Base-by-base conservation (phyloP, 1,140 invertebrate genomes). In the Drosophila tropicalis region DNA sequence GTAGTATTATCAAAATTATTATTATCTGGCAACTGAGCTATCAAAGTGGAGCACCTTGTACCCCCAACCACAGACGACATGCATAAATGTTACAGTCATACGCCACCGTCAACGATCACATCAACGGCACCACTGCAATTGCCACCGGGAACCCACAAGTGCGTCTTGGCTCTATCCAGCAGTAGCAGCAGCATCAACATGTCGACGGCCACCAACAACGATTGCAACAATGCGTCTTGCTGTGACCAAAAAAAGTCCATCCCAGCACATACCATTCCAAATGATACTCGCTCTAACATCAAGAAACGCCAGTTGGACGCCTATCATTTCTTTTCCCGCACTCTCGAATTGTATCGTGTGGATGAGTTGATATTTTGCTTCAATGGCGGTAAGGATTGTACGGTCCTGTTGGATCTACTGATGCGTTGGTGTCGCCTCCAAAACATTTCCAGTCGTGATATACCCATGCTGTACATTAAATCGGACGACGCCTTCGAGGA, bases 351-450 rank as follows among this genome's bases (percentile, higher is more conserved):
- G 55, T 97, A 95, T 82, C 92, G 93, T 40, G 70, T 94, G 19
- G 94, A 96, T 72, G 95, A 97, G 92, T 91, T 98, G 54, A 97
- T 97, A 87, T 86, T 99, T 36, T 96, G 97, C 64, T 99, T 99
- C 87, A 99, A 99, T 92, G 98, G 98, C 29, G 98, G 98, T 6
- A 99, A 99, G 93, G 98, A 99, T 93, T 99, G 98, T 91, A 98
- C 97, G 2, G 97, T 96, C 1, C 93, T 99, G 15, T 93, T 99
- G 62, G 96, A 99, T 92, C 91, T 99, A 29, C 19, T 91, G 15
- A 89, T 89, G 81, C 63, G 77, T 2, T 89, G 72, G 40, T 82
- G 79, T 3, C 73, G 69, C 5, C 55, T 63, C 13, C 55, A 78
- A 17, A 55, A 56, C n/a, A 78, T 91, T 25, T 60, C 54, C 40